Evolutionary conservation across 2,797 vertebrate genomes (phyloP).

Genomic region (Toxotes lorentzi): DNA sequence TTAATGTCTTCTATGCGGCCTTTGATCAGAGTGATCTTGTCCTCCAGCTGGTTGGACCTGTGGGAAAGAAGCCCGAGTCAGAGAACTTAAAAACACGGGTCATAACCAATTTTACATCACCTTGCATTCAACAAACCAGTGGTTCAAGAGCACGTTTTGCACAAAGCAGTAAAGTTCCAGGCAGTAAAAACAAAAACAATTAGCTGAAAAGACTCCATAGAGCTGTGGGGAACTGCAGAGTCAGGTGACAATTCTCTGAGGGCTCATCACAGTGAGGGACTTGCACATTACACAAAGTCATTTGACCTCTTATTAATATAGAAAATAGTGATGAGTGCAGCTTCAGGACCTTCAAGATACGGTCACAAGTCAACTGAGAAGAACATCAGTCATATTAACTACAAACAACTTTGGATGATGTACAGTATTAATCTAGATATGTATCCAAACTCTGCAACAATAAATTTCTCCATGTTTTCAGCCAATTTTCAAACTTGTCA

Average conservation of each 20-base stretch:
- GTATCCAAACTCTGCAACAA: not conserved
- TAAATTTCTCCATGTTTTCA: not conserved
- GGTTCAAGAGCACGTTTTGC: too few species aligned
- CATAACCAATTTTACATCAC: not conserved
- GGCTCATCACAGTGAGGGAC: not conserved
- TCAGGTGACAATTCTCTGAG: not conserved
- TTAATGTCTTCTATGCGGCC: conserved; percentile 95
- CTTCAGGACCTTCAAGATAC: not conserved
- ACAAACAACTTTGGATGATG: not conserved
- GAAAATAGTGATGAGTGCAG: not conserved
- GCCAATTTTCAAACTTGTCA: conserved; percentile 7
- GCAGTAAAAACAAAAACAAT: not conserved
- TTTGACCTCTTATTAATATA: not conserved
- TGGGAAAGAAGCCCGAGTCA: conserved; percentile 12
- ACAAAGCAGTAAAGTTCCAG: not conserved
- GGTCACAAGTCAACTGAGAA: not conserved
- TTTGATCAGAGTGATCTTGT: conserved; percentile 90
- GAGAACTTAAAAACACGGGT: not conserved
- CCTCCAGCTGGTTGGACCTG: conserved; percentile 93
- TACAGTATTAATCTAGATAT: not conserved
- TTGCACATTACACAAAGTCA: too few species aligned
- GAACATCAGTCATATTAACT: not conserved
- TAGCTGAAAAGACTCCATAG: not conserved
- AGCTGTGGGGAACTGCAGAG: not conserved
- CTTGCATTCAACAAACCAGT: not conserved